Evolutionary conservation across 2,797 vertebrate species (phyloP), one percentile per base, ranked within the genome.

Genomic region (Macropodus opercularis): DNA sequence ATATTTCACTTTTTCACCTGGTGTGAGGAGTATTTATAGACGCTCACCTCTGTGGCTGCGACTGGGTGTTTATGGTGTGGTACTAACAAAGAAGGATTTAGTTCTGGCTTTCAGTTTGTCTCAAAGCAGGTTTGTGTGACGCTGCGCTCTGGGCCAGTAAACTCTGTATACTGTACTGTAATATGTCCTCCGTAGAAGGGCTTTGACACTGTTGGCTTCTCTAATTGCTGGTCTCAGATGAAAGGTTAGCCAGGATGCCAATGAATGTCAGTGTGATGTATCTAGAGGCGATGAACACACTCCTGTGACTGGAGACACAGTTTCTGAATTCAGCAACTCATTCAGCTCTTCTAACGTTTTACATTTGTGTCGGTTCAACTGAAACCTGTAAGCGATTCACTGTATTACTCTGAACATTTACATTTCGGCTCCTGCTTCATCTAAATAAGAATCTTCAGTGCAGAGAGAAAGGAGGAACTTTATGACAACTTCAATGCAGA

Each of bases 121-220:
- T 84, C 61, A 83, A 86, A 80, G 84, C 78, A 56, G 57, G 67
- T 74, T 79, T 74, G 77, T 85, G 77, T 87, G 81, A 74, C 63
- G 55, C 54, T 68, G 80, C 63, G 35, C 60, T 43, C 39, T 50
- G 49, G 18, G 46, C 41, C 42, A 40, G 56, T 65, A 51, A 65
- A 63, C 49, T 13, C n/a, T 54, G 36, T 19, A 36, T 35, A 66
- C 58, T 80, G 69, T 69, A 52, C 21, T 77, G 35, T 68, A 58
- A 75, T 5, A 47, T 6, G 8, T 36, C 46, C 18, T 51, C 42
- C 39, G 24, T 69, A 63, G 57, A 72, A 63, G 61, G 39, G 18
- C 62, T 75, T 77, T 75, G 22, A 74, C 58, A 27, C 61, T 6
- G 12, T 38, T 56, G 50, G 32, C 23, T 19, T 58, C 39, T 62